These are phyloP conservation scores for Mormyrus proboscirostris DNA, from an alignment of 2,797 vertebrate species.

Conservation along the genomic window DNA sequence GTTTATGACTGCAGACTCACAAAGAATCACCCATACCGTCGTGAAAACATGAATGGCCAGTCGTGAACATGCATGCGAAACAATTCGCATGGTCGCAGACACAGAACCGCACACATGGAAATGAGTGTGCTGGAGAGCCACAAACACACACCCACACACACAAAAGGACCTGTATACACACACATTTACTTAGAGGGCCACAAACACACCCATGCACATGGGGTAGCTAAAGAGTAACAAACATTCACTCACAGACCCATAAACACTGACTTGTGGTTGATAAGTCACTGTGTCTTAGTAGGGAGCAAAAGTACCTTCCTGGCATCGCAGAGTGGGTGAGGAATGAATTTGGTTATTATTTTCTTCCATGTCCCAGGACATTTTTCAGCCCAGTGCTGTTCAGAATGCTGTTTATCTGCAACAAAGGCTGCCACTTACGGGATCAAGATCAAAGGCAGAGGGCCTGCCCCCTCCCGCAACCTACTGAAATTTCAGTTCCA, in stretches of 20 bases:
- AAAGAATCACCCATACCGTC: neutral
- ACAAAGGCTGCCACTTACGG: neutral
- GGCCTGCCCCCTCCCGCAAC: neutral
- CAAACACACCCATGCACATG: conserved; percentile 6
- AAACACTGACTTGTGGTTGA: neutral
- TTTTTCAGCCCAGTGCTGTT: neutral
- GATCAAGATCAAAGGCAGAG: neutral
- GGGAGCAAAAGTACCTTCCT: neutral
- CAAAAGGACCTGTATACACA: neutral
- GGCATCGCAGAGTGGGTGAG: neutral
- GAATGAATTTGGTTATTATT: neutral
- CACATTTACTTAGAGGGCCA: neutral
- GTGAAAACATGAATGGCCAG: neutral
- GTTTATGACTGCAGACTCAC: neutral
- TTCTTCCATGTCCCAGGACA: neutral
- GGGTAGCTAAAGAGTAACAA: neutral
- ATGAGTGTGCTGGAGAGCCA: neutral
- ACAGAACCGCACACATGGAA: neutral
- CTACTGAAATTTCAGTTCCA: conserved; percentile 10
- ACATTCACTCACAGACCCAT: neutral
- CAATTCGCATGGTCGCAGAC: neutral
- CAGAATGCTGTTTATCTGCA: neutral
- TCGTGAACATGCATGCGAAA: neutral
- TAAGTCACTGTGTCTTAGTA: neutral
- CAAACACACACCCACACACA: conserved; percentile 12